phyloP scores from a whole-genome alignment of 2,797 vertebrate genomes.

The Melanotaenia boesemani region DNA sequence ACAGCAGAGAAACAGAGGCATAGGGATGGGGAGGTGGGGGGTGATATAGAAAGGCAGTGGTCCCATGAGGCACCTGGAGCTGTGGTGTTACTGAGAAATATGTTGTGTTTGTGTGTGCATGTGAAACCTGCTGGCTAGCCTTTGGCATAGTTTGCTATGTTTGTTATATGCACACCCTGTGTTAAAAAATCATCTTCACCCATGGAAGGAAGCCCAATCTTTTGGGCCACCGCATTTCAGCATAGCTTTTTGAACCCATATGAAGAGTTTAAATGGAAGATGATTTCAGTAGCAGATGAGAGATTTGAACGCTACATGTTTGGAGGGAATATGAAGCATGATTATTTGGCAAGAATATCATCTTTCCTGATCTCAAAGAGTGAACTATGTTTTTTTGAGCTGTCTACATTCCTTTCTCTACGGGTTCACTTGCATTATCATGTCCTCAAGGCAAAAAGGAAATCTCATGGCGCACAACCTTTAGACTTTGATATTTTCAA shows the following conservation, averaged over 20 bases:
- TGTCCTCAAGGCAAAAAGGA: conserved; percentile 61
- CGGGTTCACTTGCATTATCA: conserved; percentile 66
- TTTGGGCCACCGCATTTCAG: conserved; percentile 42
- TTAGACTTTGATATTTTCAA: conserved; percentile 74
- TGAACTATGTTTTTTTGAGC: conserved; percentile 44
- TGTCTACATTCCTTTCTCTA: conserved; percentile 51
- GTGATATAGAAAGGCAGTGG: conserved; percentile 52
- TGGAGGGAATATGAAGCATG: conserved; percentile 13
- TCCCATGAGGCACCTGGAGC: conserved; percentile 59
- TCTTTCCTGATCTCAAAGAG: conserved; percentile 36
- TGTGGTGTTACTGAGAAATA: conserved; percentile 60
- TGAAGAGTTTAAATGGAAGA: conserved; percentile 28
- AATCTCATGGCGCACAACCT: conserved; percentile 65
- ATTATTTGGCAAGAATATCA: conserved; percentile 19
- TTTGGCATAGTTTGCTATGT: conserved; percentile 60
- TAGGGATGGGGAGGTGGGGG: conserved; percentile 52
- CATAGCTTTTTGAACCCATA: conserved; percentile 39
- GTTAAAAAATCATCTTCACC: conserved; percentile 61
- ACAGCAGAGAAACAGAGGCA: conserved; percentile 52
- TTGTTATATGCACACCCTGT: conserved; percentile 52
- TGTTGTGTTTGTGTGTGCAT: conserved; percentile 47
- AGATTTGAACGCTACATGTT: conserved; percentile 28
- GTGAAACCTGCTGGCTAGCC: conserved; percentile 60
- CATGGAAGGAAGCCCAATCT: conserved; percentile 36
- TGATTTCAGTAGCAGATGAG: conserved; percentile 41